Conservation (phyloP, 2,113 vertebrate species). For the Cyphomyrus discorhynchus region DNA sequence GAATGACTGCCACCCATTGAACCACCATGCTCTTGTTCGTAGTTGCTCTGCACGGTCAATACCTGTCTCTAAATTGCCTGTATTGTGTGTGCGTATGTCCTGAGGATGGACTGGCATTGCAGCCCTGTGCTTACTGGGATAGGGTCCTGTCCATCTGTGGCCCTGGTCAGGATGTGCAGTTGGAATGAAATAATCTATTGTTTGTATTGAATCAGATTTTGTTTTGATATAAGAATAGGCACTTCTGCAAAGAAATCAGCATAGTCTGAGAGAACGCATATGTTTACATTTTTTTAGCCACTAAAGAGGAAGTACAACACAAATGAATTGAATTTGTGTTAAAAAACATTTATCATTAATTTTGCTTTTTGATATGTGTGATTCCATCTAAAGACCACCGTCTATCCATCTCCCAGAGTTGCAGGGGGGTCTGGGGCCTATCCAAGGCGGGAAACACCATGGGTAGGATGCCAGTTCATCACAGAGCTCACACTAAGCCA, state of each 20-base stretch:
- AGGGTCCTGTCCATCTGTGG: neutral
- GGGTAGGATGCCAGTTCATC: neutral
- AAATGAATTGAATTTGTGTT: neutral
- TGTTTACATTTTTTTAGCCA: neutral
- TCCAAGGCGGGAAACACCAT: neutral
- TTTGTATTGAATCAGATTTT: neutral
- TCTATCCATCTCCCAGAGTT: neutral
- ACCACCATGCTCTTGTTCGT: neutral
- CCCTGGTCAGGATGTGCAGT: neutral
- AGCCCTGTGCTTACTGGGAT: neutral
- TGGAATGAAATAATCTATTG: neutral
- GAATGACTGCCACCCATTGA: neutral
- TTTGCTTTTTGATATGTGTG: neutral
- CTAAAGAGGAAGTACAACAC: neutral
- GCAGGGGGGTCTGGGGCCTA: neutral
- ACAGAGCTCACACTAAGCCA: neutral
- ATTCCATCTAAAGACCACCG: neutral
- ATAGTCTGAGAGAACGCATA: neutral
- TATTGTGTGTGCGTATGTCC: neutral
- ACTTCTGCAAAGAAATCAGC: neutral
- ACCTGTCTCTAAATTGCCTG: neutral
- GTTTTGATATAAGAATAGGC: neutral
- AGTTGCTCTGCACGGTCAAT: neutral
- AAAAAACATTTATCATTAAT: neutral
- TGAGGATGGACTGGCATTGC: neutral